These are phyloP conservation scores for Malurus cyaneus DNA, from an alignment of 2,113 vertebrate genomes.

Conservation along the genomic window DNA sequence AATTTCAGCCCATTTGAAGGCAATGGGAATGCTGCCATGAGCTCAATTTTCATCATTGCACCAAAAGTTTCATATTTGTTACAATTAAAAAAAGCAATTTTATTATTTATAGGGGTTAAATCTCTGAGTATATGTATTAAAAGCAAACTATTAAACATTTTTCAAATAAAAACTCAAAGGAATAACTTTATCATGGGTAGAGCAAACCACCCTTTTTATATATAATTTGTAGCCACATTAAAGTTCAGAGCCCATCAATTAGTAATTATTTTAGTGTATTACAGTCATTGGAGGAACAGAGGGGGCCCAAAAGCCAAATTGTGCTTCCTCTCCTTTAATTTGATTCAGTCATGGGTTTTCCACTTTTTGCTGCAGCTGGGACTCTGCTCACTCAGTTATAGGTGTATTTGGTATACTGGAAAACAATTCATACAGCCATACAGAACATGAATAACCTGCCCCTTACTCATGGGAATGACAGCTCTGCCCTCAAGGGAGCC, in stretches of 20 bases:
- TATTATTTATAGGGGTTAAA: not conserved
- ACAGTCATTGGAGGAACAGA: not conserved
- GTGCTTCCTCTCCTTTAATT: not conserved
- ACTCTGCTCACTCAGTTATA: not conserved
- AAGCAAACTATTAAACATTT: not conserved
- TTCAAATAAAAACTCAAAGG: not conserved
- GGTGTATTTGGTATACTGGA: not conserved
- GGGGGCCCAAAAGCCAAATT: not conserved
- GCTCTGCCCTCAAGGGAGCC: not conserved
- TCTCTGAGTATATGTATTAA: not conserved
- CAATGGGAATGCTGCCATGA: not conserved
- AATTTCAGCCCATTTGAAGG: not conserved
- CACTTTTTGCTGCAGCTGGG: not conserved
- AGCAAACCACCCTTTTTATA: not conserved
- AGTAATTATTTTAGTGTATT: not conserved
- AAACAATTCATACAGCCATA: not conserved
- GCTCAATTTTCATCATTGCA: fast-evolving
- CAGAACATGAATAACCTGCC: not conserved
- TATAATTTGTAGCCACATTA: not conserved
- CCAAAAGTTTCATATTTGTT: not conserved
- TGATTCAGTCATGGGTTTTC: not conserved
- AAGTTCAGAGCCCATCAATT: not conserved
- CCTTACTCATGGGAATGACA: not conserved
- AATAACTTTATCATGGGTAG: not conserved
- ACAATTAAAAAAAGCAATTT: not conserved